These are phyloP conservation scores for Zosterops japonicus DNA, from an alignment of 2,113 vertebrate genomes.

Conservation along the genomic window DNA sequence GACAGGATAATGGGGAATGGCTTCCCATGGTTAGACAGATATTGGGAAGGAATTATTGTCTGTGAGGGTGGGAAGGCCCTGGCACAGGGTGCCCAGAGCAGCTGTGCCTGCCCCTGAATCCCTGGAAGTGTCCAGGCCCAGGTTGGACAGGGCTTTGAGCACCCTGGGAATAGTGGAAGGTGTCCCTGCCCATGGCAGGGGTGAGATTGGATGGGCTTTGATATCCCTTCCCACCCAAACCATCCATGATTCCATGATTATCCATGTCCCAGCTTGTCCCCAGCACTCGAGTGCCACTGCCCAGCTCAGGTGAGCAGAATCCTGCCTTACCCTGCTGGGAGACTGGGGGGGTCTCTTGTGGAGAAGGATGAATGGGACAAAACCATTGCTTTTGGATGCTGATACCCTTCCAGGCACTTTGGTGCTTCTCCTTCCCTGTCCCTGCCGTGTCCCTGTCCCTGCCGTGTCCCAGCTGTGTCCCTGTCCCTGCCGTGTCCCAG, in stretches of 20 bases:
- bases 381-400: background rate
- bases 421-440: background rate
- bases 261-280: background rate
- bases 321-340: fast-evolving
- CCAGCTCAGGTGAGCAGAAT: background rate
- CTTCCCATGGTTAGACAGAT: background rate
- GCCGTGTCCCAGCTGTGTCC: too few species aligned
- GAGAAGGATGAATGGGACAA: fast-evolving
- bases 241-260: background rate
- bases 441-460: background rate
- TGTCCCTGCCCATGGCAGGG: too few species aligned
- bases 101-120: background rate
- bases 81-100: background rate
- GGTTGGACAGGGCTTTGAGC: background rate
- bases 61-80: fast-evolving
- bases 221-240: background rate
- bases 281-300: background rate
- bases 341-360: fast-evolving
- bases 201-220: fast-evolving
- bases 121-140: background rate
- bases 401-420: background rate
- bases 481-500: too few species aligned
- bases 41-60: background rate
- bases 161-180: fast-evolving
- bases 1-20: background rate